Evolutionary conservation across 2,888 invertebrate genomes (phyloP), one percentile per base, ranked within the genome.

Genomic region (Eristalinus sepulchralis): DNA sequence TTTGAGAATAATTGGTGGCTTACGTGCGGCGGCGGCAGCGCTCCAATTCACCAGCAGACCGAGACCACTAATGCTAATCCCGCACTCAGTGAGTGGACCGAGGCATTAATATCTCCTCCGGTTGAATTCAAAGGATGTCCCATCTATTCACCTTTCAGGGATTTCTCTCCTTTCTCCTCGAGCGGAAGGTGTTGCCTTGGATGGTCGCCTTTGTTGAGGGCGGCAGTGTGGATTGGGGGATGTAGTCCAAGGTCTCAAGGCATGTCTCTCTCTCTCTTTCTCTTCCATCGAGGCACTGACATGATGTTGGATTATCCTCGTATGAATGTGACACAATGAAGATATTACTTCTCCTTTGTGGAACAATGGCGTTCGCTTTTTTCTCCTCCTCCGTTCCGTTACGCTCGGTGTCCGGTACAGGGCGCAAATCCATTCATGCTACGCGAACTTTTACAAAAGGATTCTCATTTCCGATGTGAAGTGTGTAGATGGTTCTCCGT

Each of bases 21-120:
- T 66, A 71, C 31, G 53, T 80, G 60, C 33, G 31, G 20, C 59
- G 27, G 27, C 31, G 4, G 24, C 62, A 24, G 39, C 22, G 33
- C 64, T n/a, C n/a, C 57, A 13, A 71, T 57, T 57, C 60, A 13
- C 24, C 20, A 17, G 2, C 22, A 22, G 55, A 27, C 57, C 57
- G 13, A 57, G 57, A 57, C 57, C 57, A 57, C 76, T 39, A 66
- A 64, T 75, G 57, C 39, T 55, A 53, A 53, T 67, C 9, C 67
- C 6, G 20, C 53, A 53, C 13, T 55, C 64, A 47, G 22, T 59
- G 10, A 39, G 27, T 33, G 59, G 31, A 66, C 75, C 57, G 10
- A 66, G 66, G 66, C 59, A 75, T 75, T 75, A 75, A 75, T 75
- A 66, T 59, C 39, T 39, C 66, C 59, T 59, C 36, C 24, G 63